Evolutionary conservation across 2,888 invertebrate genomes (phyloP).

Genomic region (Cantharis nigra): DNA sequence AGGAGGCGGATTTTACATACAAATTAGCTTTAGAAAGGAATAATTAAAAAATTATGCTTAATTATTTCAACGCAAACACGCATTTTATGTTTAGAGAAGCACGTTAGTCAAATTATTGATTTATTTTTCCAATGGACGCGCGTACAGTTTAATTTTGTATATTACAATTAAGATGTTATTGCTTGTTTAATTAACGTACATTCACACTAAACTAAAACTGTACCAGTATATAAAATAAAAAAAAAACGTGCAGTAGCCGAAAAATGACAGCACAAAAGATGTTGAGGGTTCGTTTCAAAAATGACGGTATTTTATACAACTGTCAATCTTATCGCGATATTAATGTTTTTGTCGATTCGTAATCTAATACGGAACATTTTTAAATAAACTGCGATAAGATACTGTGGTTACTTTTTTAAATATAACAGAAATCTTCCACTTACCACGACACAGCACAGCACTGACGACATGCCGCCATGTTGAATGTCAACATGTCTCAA

Average conservation of each 20-base stretch:
- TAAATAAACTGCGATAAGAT: slow-evolving; percentile 42
- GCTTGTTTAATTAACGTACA: background rate
- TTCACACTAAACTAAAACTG: background rate
- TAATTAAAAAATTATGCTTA: background rate
- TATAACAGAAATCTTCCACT: slow-evolving; percentile 57
- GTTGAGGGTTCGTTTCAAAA: slow-evolving; percentile 37
- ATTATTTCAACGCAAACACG: slow-evolving; percentile 38
- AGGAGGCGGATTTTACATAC: background rate
- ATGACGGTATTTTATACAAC: slow-evolving; percentile 21
- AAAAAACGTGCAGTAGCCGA: slow-evolving; percentile 17
- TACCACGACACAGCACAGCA: slow-evolving; percentile 96
- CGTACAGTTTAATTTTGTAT: slow-evolving; percentile 10
- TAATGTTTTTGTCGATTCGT: background rate
- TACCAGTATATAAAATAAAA: background rate
- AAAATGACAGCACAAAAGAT: slow-evolving; percentile 47
- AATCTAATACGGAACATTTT: slow-evolving; percentile 12
- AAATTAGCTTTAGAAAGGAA: background rate
- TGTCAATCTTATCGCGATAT: background rate
- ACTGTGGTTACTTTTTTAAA: slow-evolving; percentile 41
- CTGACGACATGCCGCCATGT: slow-evolving; percentile 96
- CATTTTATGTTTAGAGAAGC: slow-evolving; percentile 44
- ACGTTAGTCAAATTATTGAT: slow-evolving; percentile 53
- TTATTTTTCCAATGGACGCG: slow-evolving; percentile 36
- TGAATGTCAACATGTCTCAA: slow-evolving; percentile 74
- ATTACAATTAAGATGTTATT: background rate